Conservation (phyloP, 1,140 invertebrate species). For the Pogonus chalceus region DNA sequence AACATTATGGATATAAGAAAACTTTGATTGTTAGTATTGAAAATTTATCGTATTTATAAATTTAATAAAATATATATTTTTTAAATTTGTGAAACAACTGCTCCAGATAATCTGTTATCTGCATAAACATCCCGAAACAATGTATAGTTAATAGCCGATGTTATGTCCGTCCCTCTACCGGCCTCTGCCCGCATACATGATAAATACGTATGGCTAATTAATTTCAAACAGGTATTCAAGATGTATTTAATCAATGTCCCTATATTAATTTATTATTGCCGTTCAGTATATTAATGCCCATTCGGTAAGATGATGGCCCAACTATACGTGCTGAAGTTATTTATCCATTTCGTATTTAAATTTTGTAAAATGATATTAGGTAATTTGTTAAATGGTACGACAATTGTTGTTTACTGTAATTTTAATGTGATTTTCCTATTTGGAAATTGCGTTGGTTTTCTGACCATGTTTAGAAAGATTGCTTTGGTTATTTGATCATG, state of each 20-base stretch:
- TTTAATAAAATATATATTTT: too few relatives aligned
- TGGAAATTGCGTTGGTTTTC: too few relatives aligned
- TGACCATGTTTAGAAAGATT: too few relatives aligned
- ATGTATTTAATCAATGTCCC: slow-evolving; percentile 7
- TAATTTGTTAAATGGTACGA: slow-evolving; percentile 2
- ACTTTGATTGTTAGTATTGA: too few relatives aligned
- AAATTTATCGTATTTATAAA: too few relatives aligned
- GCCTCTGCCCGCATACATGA: slow-evolving; percentile 1
- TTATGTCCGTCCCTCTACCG: neutral
- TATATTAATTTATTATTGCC: slow-evolving; percentile 7
- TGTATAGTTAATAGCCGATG: too few relatives aligned
- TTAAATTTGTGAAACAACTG: too few relatives aligned
- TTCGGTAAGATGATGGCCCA: neutral
- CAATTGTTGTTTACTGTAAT: neutral
- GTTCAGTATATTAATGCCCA: neutral
- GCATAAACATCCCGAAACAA: too few relatives aligned
- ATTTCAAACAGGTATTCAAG: slow-evolving; percentile 10
- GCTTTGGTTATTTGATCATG: too few relatives aligned
- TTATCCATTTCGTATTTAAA: neutral
- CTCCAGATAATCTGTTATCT: too few relatives aligned
- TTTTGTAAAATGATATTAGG: slow-evolving; percentile 2
- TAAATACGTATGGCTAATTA: slow-evolving; percentile 10
- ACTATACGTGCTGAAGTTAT: neutral
- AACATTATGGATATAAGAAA: too few relatives aligned
- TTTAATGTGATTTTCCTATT: too few relatives aligned